Conservation (phyloP, 2,797 vertebrate genomes). For the Poecilia wingei region DNA sequence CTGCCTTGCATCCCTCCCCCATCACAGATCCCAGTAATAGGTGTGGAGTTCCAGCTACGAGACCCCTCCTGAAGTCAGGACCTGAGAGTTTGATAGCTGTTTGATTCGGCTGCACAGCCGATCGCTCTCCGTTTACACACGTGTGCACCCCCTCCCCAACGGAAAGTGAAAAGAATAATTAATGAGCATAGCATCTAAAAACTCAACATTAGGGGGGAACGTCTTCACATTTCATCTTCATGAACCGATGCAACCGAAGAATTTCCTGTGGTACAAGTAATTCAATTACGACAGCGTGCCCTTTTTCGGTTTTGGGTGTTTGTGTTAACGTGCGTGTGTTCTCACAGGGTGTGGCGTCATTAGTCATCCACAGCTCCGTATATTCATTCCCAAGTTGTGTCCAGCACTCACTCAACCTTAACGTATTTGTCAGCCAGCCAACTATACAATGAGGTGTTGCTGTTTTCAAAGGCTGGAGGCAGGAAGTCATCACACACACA, state of each 20-base stretch:
- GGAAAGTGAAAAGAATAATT: conserved; percentile 53
- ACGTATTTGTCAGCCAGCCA: conserved; percentile 59
- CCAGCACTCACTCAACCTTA: conserved; percentile 42
- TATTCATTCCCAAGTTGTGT: conserved; percentile 39
- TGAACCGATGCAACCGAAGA: conserved; percentile 6
- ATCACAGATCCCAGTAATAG: conserved; percentile 71
- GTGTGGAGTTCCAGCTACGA: conserved; percentile 66
- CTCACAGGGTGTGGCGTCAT: conserved; percentile 53
- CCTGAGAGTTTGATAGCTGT: conserved; percentile 57
- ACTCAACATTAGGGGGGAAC: neutral
- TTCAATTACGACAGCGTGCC: conserved; percentile 7
- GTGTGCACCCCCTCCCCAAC: neutral
- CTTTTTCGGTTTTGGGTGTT: conserved; percentile 14
- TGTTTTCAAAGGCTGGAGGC: conserved; percentile 68
- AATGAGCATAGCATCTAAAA: neutral
- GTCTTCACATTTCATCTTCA: neutral
- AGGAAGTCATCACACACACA: conserved; percentile 63
- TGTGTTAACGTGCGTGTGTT: conserved; percentile 29
- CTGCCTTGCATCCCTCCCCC: conserved; percentile 62
- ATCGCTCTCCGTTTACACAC: neutral
- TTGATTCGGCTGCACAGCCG: conserved; percentile 36
- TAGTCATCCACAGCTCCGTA: conserved; percentile 43
- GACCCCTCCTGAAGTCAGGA: conserved; percentile 65
- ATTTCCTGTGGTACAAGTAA: conserved; percentile 14
- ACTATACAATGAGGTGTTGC: conserved; percentile 73